Percentiles rank a stretch among this genome's conserved stretches.
Conservation (phyloP, 35 echinoderm and acorn worm genomes). For the Apostichopus parvimensis region DNA sequence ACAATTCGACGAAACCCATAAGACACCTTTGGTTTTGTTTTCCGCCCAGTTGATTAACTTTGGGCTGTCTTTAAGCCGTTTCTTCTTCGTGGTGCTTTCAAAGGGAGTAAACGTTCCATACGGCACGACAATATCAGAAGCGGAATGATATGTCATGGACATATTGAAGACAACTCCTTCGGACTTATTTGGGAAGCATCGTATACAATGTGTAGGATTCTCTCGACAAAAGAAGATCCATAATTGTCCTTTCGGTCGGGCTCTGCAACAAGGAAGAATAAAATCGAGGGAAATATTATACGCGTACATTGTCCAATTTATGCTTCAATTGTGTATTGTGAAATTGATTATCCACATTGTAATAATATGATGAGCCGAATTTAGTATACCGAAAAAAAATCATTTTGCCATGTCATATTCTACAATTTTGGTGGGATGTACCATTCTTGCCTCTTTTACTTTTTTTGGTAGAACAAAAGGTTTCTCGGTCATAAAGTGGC, state of each 20-base stretch:
- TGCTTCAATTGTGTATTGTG: too few relatives aligned
- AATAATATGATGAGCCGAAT: too few relatives aligned
- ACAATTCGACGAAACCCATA: constrained; percentile 70
- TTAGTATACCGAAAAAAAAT: too few relatives aligned
- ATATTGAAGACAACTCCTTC: constrained; percentile 3
- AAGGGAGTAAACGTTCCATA: constrained; percentile 24
- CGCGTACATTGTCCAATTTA: too few relatives aligned
- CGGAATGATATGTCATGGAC: constrained; percentile 23
- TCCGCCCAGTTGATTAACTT: constrained; percentile 26
- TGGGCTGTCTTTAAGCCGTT: not conserved
- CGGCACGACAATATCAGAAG: constrained; percentile 38
- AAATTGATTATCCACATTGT: too few relatives aligned
- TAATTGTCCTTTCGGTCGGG: constrained; percentile 20
- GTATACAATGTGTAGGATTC: not conserved
- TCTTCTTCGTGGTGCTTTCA: not conserved
- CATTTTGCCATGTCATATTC: too few relatives aligned
- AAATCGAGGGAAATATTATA: too few relatives aligned
- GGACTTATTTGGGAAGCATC: not conserved
- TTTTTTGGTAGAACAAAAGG: too few relatives aligned
- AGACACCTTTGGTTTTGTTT: constrained; percentile 28
- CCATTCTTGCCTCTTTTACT: too few relatives aligned
- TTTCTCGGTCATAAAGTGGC: too few relatives aligned
- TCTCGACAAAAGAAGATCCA: constrained; percentile 55
- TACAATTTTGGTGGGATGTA: too few relatives aligned
- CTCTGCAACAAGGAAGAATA: not conserved